Percentiles rank a stretch among this genome's conserved stretches.
phyloP scores from a whole-genome alignment of 2,888 invertebrate genomes.

The Augochlorella aurata region DNA sequence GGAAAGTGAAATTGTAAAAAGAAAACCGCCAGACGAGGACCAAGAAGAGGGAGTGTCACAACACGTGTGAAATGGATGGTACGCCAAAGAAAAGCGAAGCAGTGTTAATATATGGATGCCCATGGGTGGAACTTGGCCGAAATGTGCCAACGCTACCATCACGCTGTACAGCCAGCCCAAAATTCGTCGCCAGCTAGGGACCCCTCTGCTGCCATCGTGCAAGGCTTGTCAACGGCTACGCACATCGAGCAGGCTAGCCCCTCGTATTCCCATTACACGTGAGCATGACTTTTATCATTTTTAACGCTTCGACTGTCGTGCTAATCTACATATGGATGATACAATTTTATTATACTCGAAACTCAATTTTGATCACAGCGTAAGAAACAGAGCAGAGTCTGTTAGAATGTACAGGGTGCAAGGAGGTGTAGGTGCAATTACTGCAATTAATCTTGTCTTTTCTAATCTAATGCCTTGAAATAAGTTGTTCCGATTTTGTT shows the following conservation, averaged over 20 bases:
- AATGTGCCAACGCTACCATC: conserved; percentile 82
- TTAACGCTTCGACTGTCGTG: too few relatives aligned
- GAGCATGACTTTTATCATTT: conserved; percentile 59
- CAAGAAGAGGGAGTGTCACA: conserved; percentile 66
- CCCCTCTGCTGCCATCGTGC: conserved; percentile 75
- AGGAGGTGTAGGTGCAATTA: too few relatives aligned
- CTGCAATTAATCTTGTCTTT: too few relatives aligned
- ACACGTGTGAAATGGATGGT: conserved; percentile 80
- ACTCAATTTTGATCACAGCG: too few relatives aligned
- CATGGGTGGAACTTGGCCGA: conserved; percentile 82
- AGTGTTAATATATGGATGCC: conserved; percentile 82
- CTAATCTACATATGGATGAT: too few relatives aligned
- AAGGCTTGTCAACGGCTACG: conserved; percentile 75
- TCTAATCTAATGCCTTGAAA: too few relatives aligned
- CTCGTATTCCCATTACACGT: conserved; percentile 81
- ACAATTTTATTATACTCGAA: too few relatives aligned
- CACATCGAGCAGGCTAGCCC: conserved; percentile 80
- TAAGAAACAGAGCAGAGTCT: too few relatives aligned
- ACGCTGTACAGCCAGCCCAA: conserved; percentile 78
- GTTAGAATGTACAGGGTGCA: too few relatives aligned
- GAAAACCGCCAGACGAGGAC: background rate
- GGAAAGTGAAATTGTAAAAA: conserved; percentile 44
- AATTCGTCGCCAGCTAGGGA: conserved; percentile 80
- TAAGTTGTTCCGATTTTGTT: too few relatives aligned
- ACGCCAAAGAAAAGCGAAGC: conserved; percentile 76